Evolutionary conservation across 2,888 invertebrate species (phyloP), one percentile per base, ranked within the genome.

Genomic region (Lasioglossum pauxillum): DNA sequence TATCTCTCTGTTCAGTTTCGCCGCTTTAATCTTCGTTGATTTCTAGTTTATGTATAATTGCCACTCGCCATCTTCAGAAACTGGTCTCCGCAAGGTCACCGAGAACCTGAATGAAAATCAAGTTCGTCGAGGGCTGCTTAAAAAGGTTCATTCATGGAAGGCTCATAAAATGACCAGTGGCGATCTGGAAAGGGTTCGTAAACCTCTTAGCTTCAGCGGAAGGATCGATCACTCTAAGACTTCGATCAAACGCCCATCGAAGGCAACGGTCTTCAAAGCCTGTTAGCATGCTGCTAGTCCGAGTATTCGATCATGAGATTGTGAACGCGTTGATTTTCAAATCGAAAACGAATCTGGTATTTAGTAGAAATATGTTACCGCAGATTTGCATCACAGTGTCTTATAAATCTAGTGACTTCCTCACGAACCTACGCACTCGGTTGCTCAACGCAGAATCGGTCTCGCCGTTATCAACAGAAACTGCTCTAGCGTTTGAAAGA

Each of bases 401-500:
- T 69, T 69, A 35, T 23, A 23, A 23, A 69, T 23, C 35, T 19
- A 23, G 0, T 7, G 31, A 35, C 7, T 19, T 8, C 3, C n/a
- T 41, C n/a, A 5, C n/a, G 41, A 71, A 41, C 23, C 12, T 14
- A 41, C n/a, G 71, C 5, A 71, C 5, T n/a, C 12, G 71, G 0
- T n/a, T 41, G 14, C n/a, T 4, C n/a, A 23, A 16, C 14, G 12
- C 23, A 35, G 49, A 41, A 69, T 38, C 46, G 12, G 12, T 44
- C 23, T 41, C 46, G 53, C 14, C 72, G 31, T 44, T 35, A 5
- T 35, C 35, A 27, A 86, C 4, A 0, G 75, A 57, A 35, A 85
- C 5, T n/a, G 14, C 60, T 35, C 19, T n/a, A 19, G 85, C 82
- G 44, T 78, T 79, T 8, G 73, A 79, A 27, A 86, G 31, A 19